Conservation (phyloP, 2,113 vertebrate species). For the Ellobius talpinus region DNA sequence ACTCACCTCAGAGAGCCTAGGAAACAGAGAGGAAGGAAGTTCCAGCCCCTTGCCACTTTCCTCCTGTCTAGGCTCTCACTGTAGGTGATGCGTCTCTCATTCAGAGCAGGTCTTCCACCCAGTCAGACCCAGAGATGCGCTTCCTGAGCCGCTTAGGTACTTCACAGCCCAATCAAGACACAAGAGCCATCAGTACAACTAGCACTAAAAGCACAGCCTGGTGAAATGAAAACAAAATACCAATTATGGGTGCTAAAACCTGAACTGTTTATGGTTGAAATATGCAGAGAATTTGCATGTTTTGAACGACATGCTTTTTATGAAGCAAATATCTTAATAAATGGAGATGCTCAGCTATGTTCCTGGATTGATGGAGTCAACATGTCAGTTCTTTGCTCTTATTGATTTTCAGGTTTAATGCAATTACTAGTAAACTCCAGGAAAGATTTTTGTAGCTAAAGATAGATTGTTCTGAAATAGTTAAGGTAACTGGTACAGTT, state of each 20-base stretch:
- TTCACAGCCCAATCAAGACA: background rate
- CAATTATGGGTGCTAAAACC: background rate
- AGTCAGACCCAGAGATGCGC: background rate
- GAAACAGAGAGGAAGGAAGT: background rate
- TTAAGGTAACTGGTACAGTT: background rate
- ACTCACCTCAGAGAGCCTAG: background rate
- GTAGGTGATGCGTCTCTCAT: background rate
- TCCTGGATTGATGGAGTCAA: background rate
- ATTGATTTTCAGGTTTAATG: background rate
- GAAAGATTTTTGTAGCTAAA: background rate
- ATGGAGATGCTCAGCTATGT: background rate
- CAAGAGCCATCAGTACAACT: background rate
- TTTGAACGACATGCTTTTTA: background rate
- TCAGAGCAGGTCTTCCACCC: background rate
- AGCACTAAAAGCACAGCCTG: background rate
- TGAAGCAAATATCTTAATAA: background rate
- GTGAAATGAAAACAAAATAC: conserved; percentile 11
- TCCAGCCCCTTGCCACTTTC: background rate
- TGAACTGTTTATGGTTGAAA: conserved; percentile 17
- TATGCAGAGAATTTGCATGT: background rate
- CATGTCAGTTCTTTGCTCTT: background rate
- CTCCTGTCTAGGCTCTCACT: background rate
- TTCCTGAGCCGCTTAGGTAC: background rate
- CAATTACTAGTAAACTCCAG: background rate
- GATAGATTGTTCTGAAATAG: conserved; percentile 10